phyloP scores from a whole-genome alignment of 1,140 invertebrate genomes.

The Vanessa tameamea region DNA sequence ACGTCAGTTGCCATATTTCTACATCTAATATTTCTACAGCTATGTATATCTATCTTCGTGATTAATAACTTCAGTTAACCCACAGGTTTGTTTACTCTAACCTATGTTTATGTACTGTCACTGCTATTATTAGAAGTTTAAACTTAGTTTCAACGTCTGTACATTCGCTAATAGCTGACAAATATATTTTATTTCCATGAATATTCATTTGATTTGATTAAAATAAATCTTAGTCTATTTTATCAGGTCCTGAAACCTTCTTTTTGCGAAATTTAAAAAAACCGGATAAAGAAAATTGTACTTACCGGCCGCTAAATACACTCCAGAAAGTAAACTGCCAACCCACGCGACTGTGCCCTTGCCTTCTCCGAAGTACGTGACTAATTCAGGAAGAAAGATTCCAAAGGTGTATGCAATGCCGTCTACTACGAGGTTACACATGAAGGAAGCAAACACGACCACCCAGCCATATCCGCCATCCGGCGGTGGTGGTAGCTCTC shows the following conservation, averaged over 20 bases:
- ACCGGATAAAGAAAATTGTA: slow-evolving; percentile 22
- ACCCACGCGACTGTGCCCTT: slow-evolving; percentile 96
- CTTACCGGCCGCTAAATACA: slow-evolving; percentile 95
- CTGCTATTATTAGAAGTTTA: background rate
- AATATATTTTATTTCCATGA: no score
- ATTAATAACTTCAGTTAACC: background rate
- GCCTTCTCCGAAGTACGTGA: slow-evolving; percentile 90
- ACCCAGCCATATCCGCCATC: slow-evolving; percentile 96
- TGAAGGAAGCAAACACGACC: slow-evolving; percentile 96
- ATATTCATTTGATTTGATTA: no score
- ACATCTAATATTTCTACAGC: no score
- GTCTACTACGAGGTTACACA: slow-evolving; percentile 99
- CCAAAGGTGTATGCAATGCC: slow-evolving; percentile 97
- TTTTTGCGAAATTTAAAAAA: no score
- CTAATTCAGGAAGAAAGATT: slow-evolving; percentile 91
- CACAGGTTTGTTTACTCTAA: background rate
- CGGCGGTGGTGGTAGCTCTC: slow-evolving; percentile 89
- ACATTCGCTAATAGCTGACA: no score
- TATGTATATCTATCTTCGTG: background rate
- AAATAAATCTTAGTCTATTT: no score
- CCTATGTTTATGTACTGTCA: background rate
- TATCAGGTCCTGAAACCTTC: no score
- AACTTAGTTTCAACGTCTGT: no score
- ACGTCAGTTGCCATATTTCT: background rate
- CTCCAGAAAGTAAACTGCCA: slow-evolving; percentile 94